Base-by-base conservation (phyloP, 1,140 invertebrate genomes). In the Zaprionus davidi region DNA sequence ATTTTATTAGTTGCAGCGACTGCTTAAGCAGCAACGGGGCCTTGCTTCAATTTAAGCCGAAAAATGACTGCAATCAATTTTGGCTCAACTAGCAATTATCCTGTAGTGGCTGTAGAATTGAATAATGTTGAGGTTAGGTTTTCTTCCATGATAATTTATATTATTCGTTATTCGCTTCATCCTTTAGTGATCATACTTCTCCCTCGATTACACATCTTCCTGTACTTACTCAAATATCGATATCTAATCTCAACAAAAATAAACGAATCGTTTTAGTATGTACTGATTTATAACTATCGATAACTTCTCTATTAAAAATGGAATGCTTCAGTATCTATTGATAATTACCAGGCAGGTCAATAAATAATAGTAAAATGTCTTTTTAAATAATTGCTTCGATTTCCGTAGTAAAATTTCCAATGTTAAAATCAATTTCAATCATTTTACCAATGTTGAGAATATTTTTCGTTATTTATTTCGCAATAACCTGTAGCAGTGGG, bases 1-100 rank as follows among this genome's bases (percentile, higher is more conserved):
- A 88, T 87, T 83, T 87, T 87, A 87, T 87, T 83, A 88, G 73
- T 83, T 26, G 36, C 41, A 51, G 34, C 20, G 53, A 57, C 49
- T 57, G 58, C 36, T 26, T 60, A 31, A 44, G 44, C 20, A 17
- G 46, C 20, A 44, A 0, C 7, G 41, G n/a, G n/a, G n/a, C 31
- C 22, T 34, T 66, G 41, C 24, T 63, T 31, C 51, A 60, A 41
- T 55, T 17, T 31, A 62, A 74, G 28, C 22, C 28, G 5, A 36
- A 38, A 57, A 53, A 62, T 46, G n/a, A n/a, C 36, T 55, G 38
- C 55, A 68, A 60, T 41, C 53, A 51, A 65, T 34, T 17, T 28
- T 44, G 9, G 26, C 41, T 46, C 28, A 17, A 46, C 65, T 12
- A 17, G 12, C 22, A 57, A 9, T 56, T 56, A 56, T 24, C 24